Base-by-base conservation (phyloP, 2,113 vertebrate genomes). In the Dipodomys spectabilis region DNA sequence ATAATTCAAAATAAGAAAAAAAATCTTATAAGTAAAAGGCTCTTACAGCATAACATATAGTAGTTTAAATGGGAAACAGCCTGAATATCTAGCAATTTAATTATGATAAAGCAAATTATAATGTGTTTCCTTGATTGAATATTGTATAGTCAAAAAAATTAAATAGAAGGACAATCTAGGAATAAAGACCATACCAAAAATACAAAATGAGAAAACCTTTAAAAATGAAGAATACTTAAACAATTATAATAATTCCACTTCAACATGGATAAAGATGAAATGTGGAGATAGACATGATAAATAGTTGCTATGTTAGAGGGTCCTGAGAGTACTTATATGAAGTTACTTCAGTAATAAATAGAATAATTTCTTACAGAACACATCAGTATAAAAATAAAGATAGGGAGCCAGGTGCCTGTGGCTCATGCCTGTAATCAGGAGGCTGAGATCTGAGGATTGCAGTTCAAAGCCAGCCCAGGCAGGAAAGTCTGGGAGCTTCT, bases 81-180 rank as follows among this genome's bases (percentile, higher is more conserved):
- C 69, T 95, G 90, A 79, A 90, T 92, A 90, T 20, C 62, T 35
- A 94, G 85, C 65, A 93, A 92, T 92, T 96, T 91, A 91, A 96
- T 96, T 95, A 91, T 67, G 75, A 91, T 95, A 95, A 96, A 95
- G 71, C n/a, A 95, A 96, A 91, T 95, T 93, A 72, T 91, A 96
- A 92, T 93, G n/a, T 85, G 60, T 92, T 96, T 92, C 35, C 88
- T 91, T 92, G 91, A 93, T 79, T 86, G 82, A 91, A 81, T 91
- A 95, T 28, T 82, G 84, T 60, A 7, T 7, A 91, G 60, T 65
- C 35, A 95, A 65, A 87, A 91, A 95, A 95, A 92, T 82, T 96
- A 96, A 94, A 95, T 84, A 84, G 16, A 78, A 84, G 94, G 71
- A 82, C 65, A 81, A 75, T 80, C 86, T 94, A 78, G 45, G 91